A percentile compares a stretch with the other conserved stretches of the same genome.
These are phyloP conservation scores for Hipparchia sbordonii DNA, from an alignment of 2,888 invertebrate genomes.

Conservation along the genomic window DNA sequence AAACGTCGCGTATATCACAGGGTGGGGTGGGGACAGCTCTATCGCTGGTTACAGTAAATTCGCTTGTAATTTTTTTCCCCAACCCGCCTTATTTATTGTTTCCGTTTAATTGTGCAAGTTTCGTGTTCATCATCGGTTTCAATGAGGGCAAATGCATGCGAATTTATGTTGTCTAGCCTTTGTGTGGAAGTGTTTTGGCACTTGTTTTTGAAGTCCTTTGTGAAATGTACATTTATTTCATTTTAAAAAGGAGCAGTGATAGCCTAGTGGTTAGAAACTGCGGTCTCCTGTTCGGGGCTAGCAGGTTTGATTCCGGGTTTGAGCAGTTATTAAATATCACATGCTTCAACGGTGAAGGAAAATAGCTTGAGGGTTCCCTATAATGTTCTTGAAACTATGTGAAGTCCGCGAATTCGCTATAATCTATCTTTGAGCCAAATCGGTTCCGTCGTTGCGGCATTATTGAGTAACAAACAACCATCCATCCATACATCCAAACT, in stretches of 20 bases:
- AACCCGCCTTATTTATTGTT: conserved; percentile 58
- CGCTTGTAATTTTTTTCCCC: conserved; percentile 56
- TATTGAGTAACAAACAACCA: no score
- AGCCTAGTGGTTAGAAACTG: no score
- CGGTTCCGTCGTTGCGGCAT: no score
- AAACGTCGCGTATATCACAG: conserved; percentile 63
- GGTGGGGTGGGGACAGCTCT: conserved; percentile 48
- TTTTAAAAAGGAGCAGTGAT: neutral
- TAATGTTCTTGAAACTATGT: no score
- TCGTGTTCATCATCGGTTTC: conserved; percentile 28
- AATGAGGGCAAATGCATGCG: conserved; percentile 1
- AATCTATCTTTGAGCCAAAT: no score
- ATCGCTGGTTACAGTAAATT: conserved; percentile 52
- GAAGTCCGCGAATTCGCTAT: no score
- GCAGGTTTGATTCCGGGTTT: no score
- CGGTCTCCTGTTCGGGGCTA: no score
- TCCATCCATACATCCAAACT: no score
- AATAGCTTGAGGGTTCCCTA: no score
- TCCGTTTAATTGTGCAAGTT: conserved; percentile 61
- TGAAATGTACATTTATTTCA: neutral
- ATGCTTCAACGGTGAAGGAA: no score
- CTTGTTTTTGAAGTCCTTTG: neutral
- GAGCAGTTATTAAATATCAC: no score
- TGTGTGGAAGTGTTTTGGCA: neutral
- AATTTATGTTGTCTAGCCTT: conserved; percentile 17